Percentiles rank a stretch among this genome's conserved stretches.
Evolutionary conservation across 2,797 vertebrate genomes (phyloP).

Genomic region (Sardinella longiceps): DNA sequence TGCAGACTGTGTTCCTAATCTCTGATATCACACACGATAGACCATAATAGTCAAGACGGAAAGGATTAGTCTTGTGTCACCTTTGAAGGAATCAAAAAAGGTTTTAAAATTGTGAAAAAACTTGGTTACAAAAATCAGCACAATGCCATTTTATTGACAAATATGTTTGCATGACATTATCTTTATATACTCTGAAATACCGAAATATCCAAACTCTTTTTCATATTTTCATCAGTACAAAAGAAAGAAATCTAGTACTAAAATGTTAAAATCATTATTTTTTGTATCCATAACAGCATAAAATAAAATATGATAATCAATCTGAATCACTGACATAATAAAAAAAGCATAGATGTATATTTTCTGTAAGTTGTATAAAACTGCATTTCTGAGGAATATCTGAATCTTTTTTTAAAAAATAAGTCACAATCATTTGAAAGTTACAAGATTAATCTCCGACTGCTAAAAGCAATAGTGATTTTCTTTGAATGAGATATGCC

Average conservation of each 20-base stretch:
- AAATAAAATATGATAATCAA: conserved; percentile 21
- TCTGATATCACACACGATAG: background rate
- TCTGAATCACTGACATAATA: conserved; percentile 5
- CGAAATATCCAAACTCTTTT: conserved; percentile 51
- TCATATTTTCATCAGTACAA: conserved; percentile 61
- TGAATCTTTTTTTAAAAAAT: conserved; percentile 6
- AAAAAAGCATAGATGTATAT: conserved; percentile 14
- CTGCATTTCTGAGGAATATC: conserved; percentile 13
- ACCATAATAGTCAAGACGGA: background rate
- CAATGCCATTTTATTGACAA: conserved; percentile 56
- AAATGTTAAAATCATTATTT: background rate
- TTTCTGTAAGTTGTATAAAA: conserved; percentile 10
- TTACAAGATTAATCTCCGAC: conserved; percentile 2
- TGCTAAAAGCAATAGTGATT: conserved; percentile 15
- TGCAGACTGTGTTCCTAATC: background rate
- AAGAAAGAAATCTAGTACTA: conserved; percentile 58
- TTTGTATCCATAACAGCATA: conserved; percentile 6
- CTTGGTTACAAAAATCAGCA: conserved; percentile 58
- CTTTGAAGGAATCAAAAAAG: background rate
- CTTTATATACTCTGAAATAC: conserved; percentile 52
- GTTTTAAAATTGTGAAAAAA: background rate
- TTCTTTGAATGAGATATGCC: background rate
- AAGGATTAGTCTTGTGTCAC: background rate
- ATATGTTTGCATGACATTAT: conserved; percentile 63
- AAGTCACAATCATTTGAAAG: conserved; percentile 14